Base-by-base conservation (phyloP, 2,888 invertebrate genomes). In the Theristus sp. region DNA sequence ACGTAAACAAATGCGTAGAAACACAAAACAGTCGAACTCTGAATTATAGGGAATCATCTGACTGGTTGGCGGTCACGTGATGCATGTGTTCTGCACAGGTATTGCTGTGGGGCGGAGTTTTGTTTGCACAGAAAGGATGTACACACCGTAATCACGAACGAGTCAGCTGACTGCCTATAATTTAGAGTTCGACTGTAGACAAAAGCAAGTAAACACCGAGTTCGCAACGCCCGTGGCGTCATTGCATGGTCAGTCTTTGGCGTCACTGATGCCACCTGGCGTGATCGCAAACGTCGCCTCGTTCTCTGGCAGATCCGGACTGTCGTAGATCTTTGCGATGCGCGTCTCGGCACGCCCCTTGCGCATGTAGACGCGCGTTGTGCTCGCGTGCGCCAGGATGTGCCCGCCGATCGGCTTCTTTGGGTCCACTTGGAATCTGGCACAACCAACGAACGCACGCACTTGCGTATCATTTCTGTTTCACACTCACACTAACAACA, bases 391-490 rank as follows among this genome's bases (percentile, higher is more conserved):
- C 0, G 86, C 87, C 60, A 87, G 76, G 65, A 86, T 84, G 70
- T 87, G 84, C 1, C 86, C 86, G 1, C 87, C 87, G 47, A 86
- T 83, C 0, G 86, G 86, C 69, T 86, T 86, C 75, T 84, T 83
- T 0, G 84, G 84, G 67, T 85, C 84, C 3, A 82, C 83, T 77
- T 83, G 81, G 64, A 77, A 76, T 25, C 73, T 71, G 63, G 6
- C 17, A 17, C 10, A n/a, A n/a, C n/a, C n/a, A n/a, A n/a, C 28
- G 61, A 56, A 24, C 24, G 25, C 13, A 56, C 24, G 10, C 28
- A 53, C 20, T 53, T 10, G 53, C 24, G 24, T 17, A 46, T 46
- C 13, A 46, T 46, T 46, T 10, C 46, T 22, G 46, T 22, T 17
- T 46, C 46, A 22, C 10, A 17, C 46, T 10, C 46, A 46, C 10